These are phyloP conservation scores for Apamea epomidion DNA, from an alignment of 2,888 invertebrate genomes.

Conservation along the genomic window DNA sequence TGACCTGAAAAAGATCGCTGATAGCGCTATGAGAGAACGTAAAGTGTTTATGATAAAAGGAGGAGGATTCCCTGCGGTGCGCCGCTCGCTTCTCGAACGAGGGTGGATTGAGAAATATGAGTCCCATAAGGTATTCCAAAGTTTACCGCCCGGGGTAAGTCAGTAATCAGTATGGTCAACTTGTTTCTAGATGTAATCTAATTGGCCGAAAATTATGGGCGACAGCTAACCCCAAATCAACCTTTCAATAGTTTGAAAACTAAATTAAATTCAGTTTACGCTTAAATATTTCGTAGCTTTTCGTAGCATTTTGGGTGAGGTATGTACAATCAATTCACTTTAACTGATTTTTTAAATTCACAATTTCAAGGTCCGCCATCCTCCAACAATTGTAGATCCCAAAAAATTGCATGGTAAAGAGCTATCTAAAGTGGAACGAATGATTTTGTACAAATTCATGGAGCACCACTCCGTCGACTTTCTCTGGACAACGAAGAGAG, in stretches of 20 bases:
- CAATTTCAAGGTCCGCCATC: slow-evolving; percentile 81
- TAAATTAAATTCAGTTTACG: slow-evolving; percentile 6
- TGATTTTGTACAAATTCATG: slow-evolving; percentile 94
- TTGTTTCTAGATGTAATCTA: slow-evolving; percentile 26
- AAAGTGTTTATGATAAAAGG: slow-evolving; percentile 93
- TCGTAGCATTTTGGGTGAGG: not conserved
- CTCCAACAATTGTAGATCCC: slow-evolving; percentile 82
- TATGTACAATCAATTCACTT: not conserved
- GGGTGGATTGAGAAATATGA: slow-evolving; percentile 94
- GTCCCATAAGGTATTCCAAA: slow-evolving; percentile 81
- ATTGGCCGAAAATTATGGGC: slow-evolving; percentile 34
- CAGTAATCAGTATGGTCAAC: slow-evolving; percentile 45
- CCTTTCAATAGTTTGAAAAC: slow-evolving; percentile 35
- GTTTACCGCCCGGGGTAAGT: slow-evolving; percentile 47
- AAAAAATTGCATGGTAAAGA: slow-evolving; percentile 86
- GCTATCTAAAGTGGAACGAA: slow-evolving; percentile 92
- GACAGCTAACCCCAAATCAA: slow-evolving; percentile 12
- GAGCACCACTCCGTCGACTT: slow-evolving; percentile 95
- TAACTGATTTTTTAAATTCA: not conserved
- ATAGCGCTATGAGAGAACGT: slow-evolving; percentile 91
- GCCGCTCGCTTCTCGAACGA: slow-evolving; percentile 92
- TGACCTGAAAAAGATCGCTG: slow-evolving; percentile 92
- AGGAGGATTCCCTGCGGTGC: slow-evolving; percentile 93
- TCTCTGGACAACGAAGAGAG: slow-evolving; percentile 96
- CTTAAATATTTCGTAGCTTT: slow-evolving; percentile 13